Base-by-base conservation (phyloP, 2,888 invertebrate genomes). In the Urechis unicinctus region DNA sequence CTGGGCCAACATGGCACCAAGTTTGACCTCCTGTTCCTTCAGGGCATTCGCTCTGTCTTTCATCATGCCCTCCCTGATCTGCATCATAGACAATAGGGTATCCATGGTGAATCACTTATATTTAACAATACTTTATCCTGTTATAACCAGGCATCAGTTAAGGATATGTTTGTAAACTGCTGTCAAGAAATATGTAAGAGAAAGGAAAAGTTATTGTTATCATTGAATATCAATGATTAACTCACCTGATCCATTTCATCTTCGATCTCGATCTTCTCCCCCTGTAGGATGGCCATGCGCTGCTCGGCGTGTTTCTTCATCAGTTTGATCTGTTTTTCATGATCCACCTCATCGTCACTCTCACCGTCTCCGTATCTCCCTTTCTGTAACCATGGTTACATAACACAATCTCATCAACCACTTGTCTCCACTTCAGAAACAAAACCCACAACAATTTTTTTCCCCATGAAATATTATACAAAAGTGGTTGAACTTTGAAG, bases 21-120 rank as follows among this genome's bases (percentile, higher is more conserved):
- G 61, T 46, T 66, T 59, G 36, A 75, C 73, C 52, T 76, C 75
- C 55, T 77, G 75, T 29, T 71, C 70, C 56, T 71, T 71, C 47
- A 77, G 57, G 3, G 69, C 68, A 36, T 68, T 45, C 3, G 72
- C 73, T 57, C 75, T 62, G 44, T 74, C 73, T 56, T 71, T 71
- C 59, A 69, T 62, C 72, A 77, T 75, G 53, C 71, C 72, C 1
- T 66, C 59, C 26, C 68, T 67, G 6, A 76, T 68, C 74, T 75
- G 50, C 46, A 2, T 59, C 54, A 58, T 9, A 43, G 17, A 44
- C n/a, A n/a, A n/a, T n/a, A n/a, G n/a, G n/a, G n/a, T n/a, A n/a
- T n/a, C n/a, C n/a, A n/a, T n/a, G n/a, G n/a, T n/a, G n/a, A n/a
- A n/a, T n/a, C n/a, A n/a, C n/a, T n/a, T n/a, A n/a, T n/a, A n/a